phyloP scores from a whole-genome alignment of 2,113 vertebrate genomes.

The Larimichthys polyactis region DNA sequence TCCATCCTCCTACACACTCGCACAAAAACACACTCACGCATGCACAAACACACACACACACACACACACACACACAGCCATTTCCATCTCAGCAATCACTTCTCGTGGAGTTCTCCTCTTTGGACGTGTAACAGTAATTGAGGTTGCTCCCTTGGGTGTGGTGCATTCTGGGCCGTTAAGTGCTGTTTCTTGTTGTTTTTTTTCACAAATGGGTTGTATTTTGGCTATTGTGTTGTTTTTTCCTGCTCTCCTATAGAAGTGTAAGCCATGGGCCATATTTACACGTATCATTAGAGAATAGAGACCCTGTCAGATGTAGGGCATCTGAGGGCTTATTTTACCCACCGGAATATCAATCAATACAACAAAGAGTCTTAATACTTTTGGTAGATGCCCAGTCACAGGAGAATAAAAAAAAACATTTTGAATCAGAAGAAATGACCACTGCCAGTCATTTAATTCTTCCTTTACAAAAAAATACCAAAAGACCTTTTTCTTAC shows the following conservation, averaged over 20 bases:
- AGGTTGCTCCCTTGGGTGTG: conserved; percentile 87
- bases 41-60: conserved; percentile 62
- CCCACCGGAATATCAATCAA: conserved; percentile 77
- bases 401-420: conserved; percentile 59
- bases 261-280: conserved; percentile 76
- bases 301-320: conserved; percentile 60
- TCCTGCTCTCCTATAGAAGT: conserved; percentile 66
- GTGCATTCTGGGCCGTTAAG: conserved; percentile 90
- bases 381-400: conserved; percentile 52
- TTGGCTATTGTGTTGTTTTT: conserved; percentile 83
- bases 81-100: conserved; percentile 84
- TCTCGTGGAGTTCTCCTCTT: conserved; percentile 87
- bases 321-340: conserved; percentile 60
- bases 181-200: conserved; percentile 86
- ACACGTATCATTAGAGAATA: conserved; percentile 81
- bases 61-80: conserved; percentile 66
- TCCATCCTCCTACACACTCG: conserved; percentile 67
- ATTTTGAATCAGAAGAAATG: conserved; percentile 16
- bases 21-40: conserved; percentile 50
- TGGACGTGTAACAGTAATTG: conserved; percentile 87
- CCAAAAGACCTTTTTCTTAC: not conserved
- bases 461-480: not conserved
- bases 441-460: conserved; percentile 21
- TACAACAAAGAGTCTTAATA: conserved; percentile 74
- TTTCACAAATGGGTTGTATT: conserved; percentile 82